Evolutionary conservation across 1,140 invertebrate genomes (phyloP).

Genomic region (Ceratoteleas bidentatus): DNA sequence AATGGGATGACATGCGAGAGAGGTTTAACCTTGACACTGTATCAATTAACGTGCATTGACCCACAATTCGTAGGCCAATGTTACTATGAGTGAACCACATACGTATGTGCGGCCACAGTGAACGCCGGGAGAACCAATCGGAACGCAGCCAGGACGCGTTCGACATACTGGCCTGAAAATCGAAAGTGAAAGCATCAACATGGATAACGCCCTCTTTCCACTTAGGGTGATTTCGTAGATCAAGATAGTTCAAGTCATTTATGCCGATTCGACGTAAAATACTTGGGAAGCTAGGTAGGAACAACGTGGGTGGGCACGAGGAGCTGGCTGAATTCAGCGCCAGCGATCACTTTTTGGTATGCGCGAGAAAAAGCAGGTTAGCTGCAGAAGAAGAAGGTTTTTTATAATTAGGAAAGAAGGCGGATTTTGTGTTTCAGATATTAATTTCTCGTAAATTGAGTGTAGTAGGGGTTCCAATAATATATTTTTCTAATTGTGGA

Average conservation of each 20-base stretch:
- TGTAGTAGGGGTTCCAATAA: too few species aligned
- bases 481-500: too few species aligned
- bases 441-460: too few species aligned
- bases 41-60: slow-evolving; percentile 80
- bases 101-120: slow-evolving; percentile 68
- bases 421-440: too few species aligned
- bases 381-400: too few species aligned
- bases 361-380: too few species aligned
- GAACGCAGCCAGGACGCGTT: slow-evolving; percentile 67
- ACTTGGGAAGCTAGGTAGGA: background rate
- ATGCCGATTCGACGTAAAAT: too few species aligned
- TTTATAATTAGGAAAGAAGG: too few species aligned
- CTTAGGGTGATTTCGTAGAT: slow-evolving; percentile 65
- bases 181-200: slow-evolving; percentile 68
- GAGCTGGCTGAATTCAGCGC: background rate
- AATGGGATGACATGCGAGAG: slow-evolving; percentile 79
- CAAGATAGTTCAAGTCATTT: slow-evolving; percentile 62
- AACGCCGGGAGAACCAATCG: slow-evolving; percentile 71
- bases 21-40: slow-evolving; percentile 81
- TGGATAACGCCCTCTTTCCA: slow-evolving; percentile 67
- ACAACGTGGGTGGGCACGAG: slow-evolving; percentile 18
- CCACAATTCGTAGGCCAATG: slow-evolving; percentile 76
- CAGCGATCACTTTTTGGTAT: too few species aligned
- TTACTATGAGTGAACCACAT: slow-evolving; percentile 75
- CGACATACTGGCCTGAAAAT: slow-evolving; percentile 69